phyloP scores from a whole-genome alignment of 1,140 invertebrate genomes.

The Meteorus sp. region DNA sequence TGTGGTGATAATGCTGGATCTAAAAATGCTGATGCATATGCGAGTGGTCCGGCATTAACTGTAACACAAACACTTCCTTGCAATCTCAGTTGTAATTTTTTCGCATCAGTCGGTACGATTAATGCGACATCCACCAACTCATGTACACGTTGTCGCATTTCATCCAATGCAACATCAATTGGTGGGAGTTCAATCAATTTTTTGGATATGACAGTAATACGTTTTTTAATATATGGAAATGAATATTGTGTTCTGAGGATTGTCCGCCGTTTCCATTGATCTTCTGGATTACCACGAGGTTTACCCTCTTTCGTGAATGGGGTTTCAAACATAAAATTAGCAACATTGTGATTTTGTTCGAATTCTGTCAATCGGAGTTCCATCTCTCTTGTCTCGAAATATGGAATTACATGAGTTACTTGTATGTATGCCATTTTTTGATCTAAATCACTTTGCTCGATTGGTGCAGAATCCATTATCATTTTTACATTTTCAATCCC shows the following conservation, averaged over 20 bases:
- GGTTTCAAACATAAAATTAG: conserved; percentile 88
- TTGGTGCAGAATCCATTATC: conserved; percentile 88
- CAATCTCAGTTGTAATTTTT: conserved; percentile 85
- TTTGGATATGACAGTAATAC: conserved; percentile 75
- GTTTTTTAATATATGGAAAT: conserved; percentile 91
- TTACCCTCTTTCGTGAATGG: conserved; percentile 86
- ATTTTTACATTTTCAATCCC: conserved; percentile 83
- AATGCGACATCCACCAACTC: conserved; percentile 85
- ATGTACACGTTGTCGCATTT: conserved; percentile 82
- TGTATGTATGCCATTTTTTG: conserved; percentile 86
- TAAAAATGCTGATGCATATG: conserved; percentile 89
- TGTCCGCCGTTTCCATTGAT: conserved; percentile 86
- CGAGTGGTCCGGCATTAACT: conserved; percentile 93
- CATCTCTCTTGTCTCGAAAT: conserved; percentile 72
- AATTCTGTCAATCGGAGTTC: conserved; percentile 74
- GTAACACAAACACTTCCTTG: conserved; percentile 91
- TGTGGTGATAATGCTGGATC: conserved; percentile 67
- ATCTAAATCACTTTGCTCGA: conserved; percentile 77
- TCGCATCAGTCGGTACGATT: conserved; percentile 77
- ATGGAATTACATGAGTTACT: conserved; percentile 84
- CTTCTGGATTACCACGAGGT: conserved; percentile 77
- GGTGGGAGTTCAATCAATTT: conserved; percentile 80
- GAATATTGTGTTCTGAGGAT: conserved; percentile 83
- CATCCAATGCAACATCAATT: conserved; percentile 92
- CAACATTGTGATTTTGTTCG: conserved; percentile 85